Percentiles rank a stretch among this genome's conserved stretches.
phyloP scores from a whole-genome alignment of 2,113 vertebrate species.

The Neolamprologus ventralis region DNA sequence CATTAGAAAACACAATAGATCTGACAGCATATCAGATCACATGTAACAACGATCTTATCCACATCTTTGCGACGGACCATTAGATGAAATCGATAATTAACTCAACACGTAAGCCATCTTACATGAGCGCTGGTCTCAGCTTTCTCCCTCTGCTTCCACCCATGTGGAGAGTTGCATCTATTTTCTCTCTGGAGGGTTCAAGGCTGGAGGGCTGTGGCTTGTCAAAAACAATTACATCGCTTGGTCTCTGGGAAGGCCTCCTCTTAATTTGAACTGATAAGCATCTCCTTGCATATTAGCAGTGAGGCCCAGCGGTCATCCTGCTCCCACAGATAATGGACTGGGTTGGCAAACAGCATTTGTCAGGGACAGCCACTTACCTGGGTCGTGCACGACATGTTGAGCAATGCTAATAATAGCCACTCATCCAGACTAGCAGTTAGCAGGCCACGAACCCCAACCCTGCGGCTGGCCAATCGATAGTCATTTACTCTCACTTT shows the following conservation, averaged over 20 bases:
- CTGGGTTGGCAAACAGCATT: constrained; percentile 65
- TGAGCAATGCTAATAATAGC: constrained; percentile 71
- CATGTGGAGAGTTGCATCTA: constrained; percentile 25
- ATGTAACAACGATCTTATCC: neutral
- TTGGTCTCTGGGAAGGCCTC: constrained; percentile 50
- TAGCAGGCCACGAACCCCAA: constrained; percentile 54
- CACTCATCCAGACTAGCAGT: constrained; percentile 66
- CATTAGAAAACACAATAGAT: neutral
- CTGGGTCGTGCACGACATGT: constrained; percentile 52
- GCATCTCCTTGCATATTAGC: constrained; percentile 75
- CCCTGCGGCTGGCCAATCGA: constrained; percentile 63
- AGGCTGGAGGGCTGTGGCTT: constrained; percentile 49
- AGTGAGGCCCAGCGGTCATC: constrained; percentile 55
- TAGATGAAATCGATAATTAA: neutral
- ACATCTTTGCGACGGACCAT: neutral
- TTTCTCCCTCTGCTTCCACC: neutral
- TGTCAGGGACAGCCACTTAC: constrained; percentile 67
- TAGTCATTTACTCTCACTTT: constrained; percentile 70
- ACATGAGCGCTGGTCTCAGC: neutral
- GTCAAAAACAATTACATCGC: constrained; percentile 75
- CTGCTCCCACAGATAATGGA: constrained; percentile 65
- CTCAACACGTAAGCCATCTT: neutral
- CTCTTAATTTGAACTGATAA: constrained; percentile 78
- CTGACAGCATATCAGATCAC: neutral
- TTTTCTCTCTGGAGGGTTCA: constrained; percentile 63